phyloP scores from a whole-genome alignment of 2,113 vertebrate genomes.

The Phrynosoma platyrhinos region DNA sequence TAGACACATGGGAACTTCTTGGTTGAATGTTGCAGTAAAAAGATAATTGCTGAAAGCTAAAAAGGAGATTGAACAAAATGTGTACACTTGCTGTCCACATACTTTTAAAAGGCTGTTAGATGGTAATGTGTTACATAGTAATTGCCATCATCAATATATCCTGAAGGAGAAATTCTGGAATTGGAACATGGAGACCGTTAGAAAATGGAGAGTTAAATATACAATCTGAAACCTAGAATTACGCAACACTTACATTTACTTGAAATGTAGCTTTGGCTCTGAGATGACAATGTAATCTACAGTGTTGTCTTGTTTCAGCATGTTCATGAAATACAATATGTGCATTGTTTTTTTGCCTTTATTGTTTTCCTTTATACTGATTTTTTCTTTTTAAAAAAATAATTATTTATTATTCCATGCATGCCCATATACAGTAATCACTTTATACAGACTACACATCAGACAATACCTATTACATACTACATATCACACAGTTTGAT shows the following conservation, averaged over 20 bases:
- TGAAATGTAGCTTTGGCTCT: neutral
- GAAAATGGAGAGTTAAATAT: neutral
- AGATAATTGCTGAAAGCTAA: neutral
- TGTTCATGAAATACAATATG: neutral
- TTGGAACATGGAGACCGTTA: neutral
- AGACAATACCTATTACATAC: too few species aligned
- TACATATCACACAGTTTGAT: too few species aligned
- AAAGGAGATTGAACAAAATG: neutral
- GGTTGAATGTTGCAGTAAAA: neutral
- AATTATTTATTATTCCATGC: too few species aligned
- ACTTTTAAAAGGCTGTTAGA: neutral
- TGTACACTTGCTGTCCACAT: neutral
- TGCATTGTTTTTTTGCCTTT: neutral
- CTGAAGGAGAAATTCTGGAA: neutral
- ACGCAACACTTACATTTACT: neutral
- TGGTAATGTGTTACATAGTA: neutral
- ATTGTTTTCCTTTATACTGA: neutral
- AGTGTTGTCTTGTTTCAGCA: neutral
- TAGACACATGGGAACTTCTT: neutral
- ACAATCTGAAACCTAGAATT: neutral
- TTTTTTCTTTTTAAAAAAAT: too few species aligned
- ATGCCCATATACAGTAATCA: too few species aligned
- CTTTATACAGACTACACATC: too few species aligned
- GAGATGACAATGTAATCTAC: neutral
- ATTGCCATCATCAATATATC: neutral